A percentile compares a stretch with the other conserved stretches of the same genome.
These are phyloP conservation scores for Montipora efflorescens DNA, from an alignment of 64 coral and sea anemone species.

Conservation along the genomic window DNA sequence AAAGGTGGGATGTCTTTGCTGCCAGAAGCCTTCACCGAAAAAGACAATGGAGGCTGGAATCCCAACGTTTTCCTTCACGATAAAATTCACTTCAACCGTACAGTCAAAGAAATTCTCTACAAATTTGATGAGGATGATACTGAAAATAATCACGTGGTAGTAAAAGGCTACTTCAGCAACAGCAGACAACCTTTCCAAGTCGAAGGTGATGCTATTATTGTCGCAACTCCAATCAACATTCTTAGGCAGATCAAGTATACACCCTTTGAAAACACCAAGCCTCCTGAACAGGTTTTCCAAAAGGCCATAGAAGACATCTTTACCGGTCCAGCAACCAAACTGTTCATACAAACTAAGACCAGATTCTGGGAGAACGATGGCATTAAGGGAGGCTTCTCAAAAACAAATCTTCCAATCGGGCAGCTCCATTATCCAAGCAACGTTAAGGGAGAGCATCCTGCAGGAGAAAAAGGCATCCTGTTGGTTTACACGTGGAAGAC, in stretches of 20 bases:
- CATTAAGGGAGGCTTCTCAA: slow-evolving; percentile 67
- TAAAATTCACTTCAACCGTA: slow-evolving; percentile 23
- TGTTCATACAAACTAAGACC: slow-evolving; percentile 59
- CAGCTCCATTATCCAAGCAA: slow-evolving; percentile 60
- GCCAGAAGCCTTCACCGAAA: slow-evolving; percentile 36
- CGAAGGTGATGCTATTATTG: slow-evolving; percentile 47
- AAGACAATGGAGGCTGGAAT: slow-evolving; percentile 28
- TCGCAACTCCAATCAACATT: slow-evolving; percentile 51
- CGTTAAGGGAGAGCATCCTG: not conserved
- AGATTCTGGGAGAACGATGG: slow-evolving; percentile 37
- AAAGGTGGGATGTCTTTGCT: slow-evolving; percentile 50
- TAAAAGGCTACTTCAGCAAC: slow-evolving; percentile 49
- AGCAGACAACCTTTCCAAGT: slow-evolving; percentile 31
- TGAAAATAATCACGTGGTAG: slow-evolving; percentile 35
- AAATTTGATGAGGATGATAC: slow-evolving; percentile 20
- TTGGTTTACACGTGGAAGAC: slow-evolving; percentile 63
- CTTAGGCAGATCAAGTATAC: slow-evolving; percentile 57
- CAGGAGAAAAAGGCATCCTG: slow-evolving; percentile 43
- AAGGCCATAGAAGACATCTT: slow-evolving; percentile 72
- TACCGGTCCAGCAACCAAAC: slow-evolving; percentile 55
- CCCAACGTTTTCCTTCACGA: slow-evolving; percentile 17
- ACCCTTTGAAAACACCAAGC: not conserved
- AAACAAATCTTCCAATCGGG: slow-evolving; percentile 72
- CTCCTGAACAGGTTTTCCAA: not conserved
- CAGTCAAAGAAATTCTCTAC: slow-evolving; percentile 44